Conservation (phyloP, 1,140 invertebrate species). For the Sitodiplosis mosellana region DNA sequence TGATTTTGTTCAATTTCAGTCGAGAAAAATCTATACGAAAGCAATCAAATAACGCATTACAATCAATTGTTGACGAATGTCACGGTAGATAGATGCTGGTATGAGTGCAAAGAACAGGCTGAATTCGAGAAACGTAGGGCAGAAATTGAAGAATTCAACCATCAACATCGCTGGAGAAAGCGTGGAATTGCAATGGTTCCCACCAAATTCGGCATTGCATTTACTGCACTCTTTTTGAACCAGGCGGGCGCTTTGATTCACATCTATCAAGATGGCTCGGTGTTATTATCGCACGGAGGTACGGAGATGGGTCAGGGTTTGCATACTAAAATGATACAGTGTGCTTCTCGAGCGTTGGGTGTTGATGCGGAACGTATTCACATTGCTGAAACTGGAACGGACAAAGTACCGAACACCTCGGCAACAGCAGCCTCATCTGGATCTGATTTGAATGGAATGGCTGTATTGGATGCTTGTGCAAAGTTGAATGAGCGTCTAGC, state of each 20-base stretch:
- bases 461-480: conserved; percentile 71
- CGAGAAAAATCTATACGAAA: conserved; percentile 48
- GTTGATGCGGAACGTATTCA: conserved; percentile 63
- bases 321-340: conserved; percentile 89
- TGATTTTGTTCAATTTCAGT: conserved; percentile 34
- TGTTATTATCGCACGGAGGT: conserved; percentile 78
- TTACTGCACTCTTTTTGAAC: conserved; percentile 62
- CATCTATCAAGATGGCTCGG: conserved; percentile 80
- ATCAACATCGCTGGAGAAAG: conserved; percentile 69
- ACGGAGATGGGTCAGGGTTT: conserved; percentile 94
- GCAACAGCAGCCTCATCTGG: conserved; percentile 79
- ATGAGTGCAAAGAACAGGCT: conserved; percentile 57
- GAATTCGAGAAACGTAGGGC: conserved; percentile 40
- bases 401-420: conserved; percentile 88
- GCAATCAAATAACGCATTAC: conserved; percentile 62
- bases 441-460: conserved; percentile 92
- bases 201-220: conserved; percentile 80
- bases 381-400: conserved; percentile 74
- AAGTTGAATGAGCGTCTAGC: conserved; percentile 55
- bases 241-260: conserved; percentile 79
- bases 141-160: conserved; percentile 52
- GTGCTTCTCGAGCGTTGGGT: conserved; percentile 52
- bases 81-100: conserved; percentile 59
- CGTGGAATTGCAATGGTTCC: conserved; percentile 73
- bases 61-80: conserved; percentile 56